Evolutionary conservation across 2,113 vertebrate species (phyloP).

Genomic region (Elephantulus edwardii): DNA sequence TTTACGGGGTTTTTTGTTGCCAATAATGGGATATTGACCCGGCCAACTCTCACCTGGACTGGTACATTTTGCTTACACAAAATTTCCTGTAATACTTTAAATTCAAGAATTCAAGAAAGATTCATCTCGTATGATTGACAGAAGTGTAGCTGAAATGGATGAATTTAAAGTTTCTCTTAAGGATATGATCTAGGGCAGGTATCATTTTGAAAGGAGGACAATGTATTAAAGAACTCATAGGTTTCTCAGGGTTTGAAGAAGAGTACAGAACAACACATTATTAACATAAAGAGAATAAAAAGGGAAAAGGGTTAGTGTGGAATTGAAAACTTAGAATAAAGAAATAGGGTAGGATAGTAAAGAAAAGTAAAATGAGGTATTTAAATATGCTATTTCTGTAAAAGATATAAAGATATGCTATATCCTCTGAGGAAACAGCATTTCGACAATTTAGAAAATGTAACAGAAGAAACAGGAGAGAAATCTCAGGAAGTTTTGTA

Average conservation of each 20-base stretch:
- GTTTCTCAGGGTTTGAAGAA: neutral
- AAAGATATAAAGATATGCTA: neutral
- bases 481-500: constrained; percentile 1
- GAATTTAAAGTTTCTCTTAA: constrained; percentile 39
- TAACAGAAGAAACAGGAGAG: neutral
- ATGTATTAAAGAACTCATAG: neutral
- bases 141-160: constrained; percentile 3
- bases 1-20: neutral
- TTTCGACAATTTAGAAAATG: neutral
- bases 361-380: neutral
- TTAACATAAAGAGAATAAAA: constrained; percentile 14
- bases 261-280: neutral
- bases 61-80: constrained; percentile 25
- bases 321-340: neutral
- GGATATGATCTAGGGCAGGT: constrained; percentile 1
- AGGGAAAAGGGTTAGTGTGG: neutral
- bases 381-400: neutral
- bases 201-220: constrained; percentile 32
- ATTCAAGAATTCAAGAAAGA: constrained; percentile 32
- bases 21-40: neutral
- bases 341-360: constrained; percentile 1
- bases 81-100: constrained; percentile 56
- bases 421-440: neutral
- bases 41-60: constrained; percentile 20
- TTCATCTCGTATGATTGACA: constrained; percentile 23